Percentiles rank a stretch among this genome's conserved stretches.
Conservation (phyloP, 2,797 vertebrate genomes). For the Pangasius macronema region DNA sequence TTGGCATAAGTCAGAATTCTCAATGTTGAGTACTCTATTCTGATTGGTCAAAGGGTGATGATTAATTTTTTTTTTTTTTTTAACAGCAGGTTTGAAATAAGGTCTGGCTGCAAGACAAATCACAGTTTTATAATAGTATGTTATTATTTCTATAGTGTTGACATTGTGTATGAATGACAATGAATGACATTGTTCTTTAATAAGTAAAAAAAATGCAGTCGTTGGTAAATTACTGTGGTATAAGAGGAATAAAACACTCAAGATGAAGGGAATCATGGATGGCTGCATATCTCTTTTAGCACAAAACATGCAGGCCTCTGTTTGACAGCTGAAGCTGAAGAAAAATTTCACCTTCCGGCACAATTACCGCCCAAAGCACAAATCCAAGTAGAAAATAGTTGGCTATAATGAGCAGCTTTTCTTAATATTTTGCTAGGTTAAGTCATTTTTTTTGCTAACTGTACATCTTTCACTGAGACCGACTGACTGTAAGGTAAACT, state of each 20-base stretch:
- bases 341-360: too few relatives aligned
- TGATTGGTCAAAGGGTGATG: neutral
- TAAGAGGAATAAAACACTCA: neutral
- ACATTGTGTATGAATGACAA: too few relatives aligned
- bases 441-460: neutral
- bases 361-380: neutral
- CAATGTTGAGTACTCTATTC: neutral
- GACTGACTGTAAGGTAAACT: neutral
- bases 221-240: too few relatives aligned
- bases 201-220: too few relatives aligned
- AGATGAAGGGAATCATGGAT: neutral
- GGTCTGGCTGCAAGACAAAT: neutral
- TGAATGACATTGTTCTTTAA: neutral
- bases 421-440: neutral
- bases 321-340: neutral
- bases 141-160: neutral
- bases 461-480: neutral
- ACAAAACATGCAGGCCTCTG: neutral
- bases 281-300: neutral
- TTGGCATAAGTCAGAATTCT: neutral
- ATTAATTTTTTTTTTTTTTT: neutral
- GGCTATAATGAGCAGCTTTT: neutral
- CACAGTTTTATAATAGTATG: neutral
- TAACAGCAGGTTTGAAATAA: neutral
- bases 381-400: neutral